Conservation (phyloP, 1,140 invertebrate species). For the Andricus grossulariae region DNA sequence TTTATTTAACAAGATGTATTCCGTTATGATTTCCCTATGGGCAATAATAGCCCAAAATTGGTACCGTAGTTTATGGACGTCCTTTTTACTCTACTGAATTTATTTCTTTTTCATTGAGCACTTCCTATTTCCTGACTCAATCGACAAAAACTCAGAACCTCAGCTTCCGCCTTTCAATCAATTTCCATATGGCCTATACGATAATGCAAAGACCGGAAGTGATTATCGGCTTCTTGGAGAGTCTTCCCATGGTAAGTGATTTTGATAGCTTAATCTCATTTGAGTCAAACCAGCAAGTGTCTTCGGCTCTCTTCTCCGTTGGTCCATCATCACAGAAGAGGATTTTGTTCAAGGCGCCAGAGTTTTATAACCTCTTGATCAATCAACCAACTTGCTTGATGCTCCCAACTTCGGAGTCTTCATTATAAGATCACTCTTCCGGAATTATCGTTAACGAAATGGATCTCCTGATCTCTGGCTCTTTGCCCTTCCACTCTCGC, state of each 20-base stretch:
- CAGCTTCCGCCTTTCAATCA: neutral
- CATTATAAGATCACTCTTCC: neutral
- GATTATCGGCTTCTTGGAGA: slow-evolving; percentile 46
- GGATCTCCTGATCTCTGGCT: neutral
- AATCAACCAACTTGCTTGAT: slow-evolving; percentile 44
- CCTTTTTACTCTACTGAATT: too few species aligned
- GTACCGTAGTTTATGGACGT: too few species aligned
- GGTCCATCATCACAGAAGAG: slow-evolving; percentile 40
- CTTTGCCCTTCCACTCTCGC: neutral
- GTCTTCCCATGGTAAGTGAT: slow-evolving; percentile 51
- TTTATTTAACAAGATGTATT: too few species aligned
- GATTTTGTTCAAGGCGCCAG: slow-evolving; percentile 40
- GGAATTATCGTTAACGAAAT: slow-evolving; percentile 10
- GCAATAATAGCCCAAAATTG: too few species aligned
- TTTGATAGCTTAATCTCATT: slow-evolving; percentile 56
- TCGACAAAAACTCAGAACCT: too few species aligned
- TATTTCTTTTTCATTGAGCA: too few species aligned
- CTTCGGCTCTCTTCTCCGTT: slow-evolving; percentile 50
- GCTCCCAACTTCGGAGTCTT: neutral
- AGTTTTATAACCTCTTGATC: slow-evolving; percentile 44
- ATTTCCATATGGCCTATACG: neutral
- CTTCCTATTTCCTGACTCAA: too few species aligned
- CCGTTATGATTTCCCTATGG: too few species aligned
- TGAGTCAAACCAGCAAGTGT: slow-evolving; percentile 54
- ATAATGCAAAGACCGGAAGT: slow-evolving; percentile 44